Evolutionary conservation across 2,113 vertebrate species (phyloP), one percentile per base, ranked within the genome.

Genomic region (Pogonocichla stellata): DNA sequence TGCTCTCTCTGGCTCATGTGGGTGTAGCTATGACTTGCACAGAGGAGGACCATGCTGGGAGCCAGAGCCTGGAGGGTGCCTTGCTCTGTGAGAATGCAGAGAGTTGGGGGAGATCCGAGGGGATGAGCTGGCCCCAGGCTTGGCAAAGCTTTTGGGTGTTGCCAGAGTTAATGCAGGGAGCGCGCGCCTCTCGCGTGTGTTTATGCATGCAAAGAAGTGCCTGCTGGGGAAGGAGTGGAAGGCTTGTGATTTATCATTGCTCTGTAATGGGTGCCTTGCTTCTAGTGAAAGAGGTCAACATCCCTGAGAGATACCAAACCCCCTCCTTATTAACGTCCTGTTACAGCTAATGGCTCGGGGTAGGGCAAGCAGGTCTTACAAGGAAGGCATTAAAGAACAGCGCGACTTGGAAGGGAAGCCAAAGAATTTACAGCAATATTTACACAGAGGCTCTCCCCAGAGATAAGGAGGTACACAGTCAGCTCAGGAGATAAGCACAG

Each of bases 281-380:
- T 98, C 97, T 95, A 72, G 96, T 71, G 94, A 94, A 96, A 97
- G 95, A 98, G 97, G 97, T 98, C 97, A 97, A 75, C 93, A 72
- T 97, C 93, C 93, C 93, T 92, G 58, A 94, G 96, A 97, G 97
- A 98, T 97, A 97, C 95, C 97, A 95, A 97, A 96, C 93, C 95
- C 97, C 92, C 95, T 98, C 94, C 98, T 97, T 98, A 98, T 98
- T 98, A 97, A 98, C 67, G 97, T 97, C 92, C 98, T 97, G 97
- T 97, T 97, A 90, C 95, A 96, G 95, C 97, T 98, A 98, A 98
- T 98, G 97, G 97, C 97, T 97, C 81, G 82, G 96, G 96, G 94
- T 97, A 97, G 97, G 97, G 97, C 97, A 97, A 96, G 95, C 96
- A 92, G 98, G 97, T 96, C 97, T 97, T 97, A 95, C 95, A 97